Percentiles rank a stretch among this genome's conserved stretches.
Conservation (phyloP, 1,140 invertebrate genomes). For the Harpegnathos saltator region DNA sequence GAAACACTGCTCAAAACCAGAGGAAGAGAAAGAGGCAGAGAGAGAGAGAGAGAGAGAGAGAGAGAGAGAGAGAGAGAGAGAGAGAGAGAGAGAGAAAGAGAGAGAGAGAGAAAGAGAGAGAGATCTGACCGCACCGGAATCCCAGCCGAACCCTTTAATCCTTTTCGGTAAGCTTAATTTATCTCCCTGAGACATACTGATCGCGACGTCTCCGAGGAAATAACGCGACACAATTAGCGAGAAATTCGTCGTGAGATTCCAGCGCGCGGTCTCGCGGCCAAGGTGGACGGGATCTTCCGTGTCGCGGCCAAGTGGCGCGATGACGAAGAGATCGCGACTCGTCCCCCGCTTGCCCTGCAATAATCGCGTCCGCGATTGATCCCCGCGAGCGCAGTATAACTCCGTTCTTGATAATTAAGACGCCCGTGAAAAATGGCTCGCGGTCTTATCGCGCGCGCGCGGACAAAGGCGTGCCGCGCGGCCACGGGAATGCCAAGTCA, state of each 20-base stretch:
- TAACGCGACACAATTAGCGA: not conserved
- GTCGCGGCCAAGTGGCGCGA: too few relatives aligned
- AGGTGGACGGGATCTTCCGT: too few relatives aligned
- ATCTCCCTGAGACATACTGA: constrained; percentile 8
- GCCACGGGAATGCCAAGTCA: constrained; percentile 30
- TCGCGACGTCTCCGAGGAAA: not conserved
- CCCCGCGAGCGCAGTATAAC: not conserved
- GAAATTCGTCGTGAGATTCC: too few relatives aligned
- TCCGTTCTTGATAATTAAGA: too few relatives aligned
- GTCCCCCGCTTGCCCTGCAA: too few relatives aligned
- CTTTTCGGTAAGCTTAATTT: constrained; percentile 39
- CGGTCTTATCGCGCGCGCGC: not conserved
- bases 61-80: not conserved
- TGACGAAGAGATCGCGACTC: too few relatives aligned
- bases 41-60: not conserved
- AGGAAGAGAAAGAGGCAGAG: too few relatives aligned
- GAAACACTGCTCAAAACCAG: constrained; percentile 16
- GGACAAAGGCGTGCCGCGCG: not conserved
- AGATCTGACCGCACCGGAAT: not conserved
- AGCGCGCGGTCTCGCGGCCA: too few relatives aligned
- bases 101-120: not conserved
- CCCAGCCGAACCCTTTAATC: constrained; percentile 26
- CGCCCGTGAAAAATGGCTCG: too few relatives aligned
- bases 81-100: not conserved
- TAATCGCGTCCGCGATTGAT: too few relatives aligned